These are phyloP conservation scores for Marronus borbonicus DNA, from an alignment of 2,888 invertebrate genomes.

Conservation along the genomic window DNA sequence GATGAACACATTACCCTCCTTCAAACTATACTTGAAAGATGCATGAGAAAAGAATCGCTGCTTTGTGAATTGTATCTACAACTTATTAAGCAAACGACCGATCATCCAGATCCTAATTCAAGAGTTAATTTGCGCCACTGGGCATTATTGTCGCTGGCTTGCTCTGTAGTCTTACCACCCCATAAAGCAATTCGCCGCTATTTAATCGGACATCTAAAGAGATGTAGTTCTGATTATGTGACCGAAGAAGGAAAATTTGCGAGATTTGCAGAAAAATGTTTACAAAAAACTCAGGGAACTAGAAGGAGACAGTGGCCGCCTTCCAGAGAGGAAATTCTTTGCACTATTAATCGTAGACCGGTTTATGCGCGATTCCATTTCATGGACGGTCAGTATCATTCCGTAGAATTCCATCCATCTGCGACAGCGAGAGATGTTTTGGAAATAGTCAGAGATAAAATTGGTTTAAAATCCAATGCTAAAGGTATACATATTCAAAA, in stretches of 20 bases:
- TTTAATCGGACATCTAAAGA: conserved; percentile 89
- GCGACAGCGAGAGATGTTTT: conserved; percentile 93
- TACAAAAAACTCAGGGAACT: conserved; percentile 81
- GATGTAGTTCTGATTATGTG: conserved; percentile 89
- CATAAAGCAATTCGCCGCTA: conserved; percentile 89
- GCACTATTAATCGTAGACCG: conserved; percentile 91
- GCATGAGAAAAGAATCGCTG: conserved; percentile 90
- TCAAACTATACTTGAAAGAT: conserved; percentile 91
- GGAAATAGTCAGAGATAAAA: conserved; percentile 89
- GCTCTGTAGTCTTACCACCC: conserved; percentile 89
- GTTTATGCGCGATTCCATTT: conserved; percentile 93
- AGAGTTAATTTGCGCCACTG: conserved; percentile 92
- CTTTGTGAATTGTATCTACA: conserved; percentile 93
- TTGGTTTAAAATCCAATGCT: conserved; percentile 86
- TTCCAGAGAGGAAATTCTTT: conserved; percentile 92
- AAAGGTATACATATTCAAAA: conserved; percentile 65
- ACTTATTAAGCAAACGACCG: conserved; percentile 92
- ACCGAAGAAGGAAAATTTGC: conserved; percentile 97
- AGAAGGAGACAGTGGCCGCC: conserved; percentile 92
- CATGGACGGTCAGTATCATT: conserved; percentile 95
- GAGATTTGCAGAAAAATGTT: conserved; percentile 90
- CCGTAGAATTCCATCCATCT: conserved; percentile 95
- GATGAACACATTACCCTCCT: conserved; percentile 92
- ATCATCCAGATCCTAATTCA: conserved; percentile 91
- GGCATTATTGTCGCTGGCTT: conserved; percentile 88